Conservation (phyloP, 2,888 invertebrate genomes). For the Netelia melanura region DNA sequence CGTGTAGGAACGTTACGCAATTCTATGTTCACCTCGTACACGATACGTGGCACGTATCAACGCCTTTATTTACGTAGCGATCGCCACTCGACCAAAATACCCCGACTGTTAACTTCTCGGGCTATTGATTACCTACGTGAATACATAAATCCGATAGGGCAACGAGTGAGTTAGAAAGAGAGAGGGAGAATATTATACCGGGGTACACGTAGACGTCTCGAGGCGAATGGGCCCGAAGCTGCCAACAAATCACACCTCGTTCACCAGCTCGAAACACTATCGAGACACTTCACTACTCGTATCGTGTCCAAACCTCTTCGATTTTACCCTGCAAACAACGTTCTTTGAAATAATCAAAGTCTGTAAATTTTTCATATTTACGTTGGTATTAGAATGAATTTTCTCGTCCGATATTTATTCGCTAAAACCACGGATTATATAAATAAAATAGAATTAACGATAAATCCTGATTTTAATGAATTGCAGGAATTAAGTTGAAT, state of each 20-base stretch:
- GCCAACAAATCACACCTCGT: constrained; percentile 67
- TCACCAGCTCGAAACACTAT: constrained; percentile 25
- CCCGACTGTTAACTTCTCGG: constrained; percentile 74
- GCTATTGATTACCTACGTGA: constrained; percentile 78
- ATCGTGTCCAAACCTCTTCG: neutral
- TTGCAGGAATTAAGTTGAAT: too few relatives aligned
- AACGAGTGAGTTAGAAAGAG: constrained; percentile 14
- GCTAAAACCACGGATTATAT: too few relatives aligned
- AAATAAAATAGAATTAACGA: too few relatives aligned
- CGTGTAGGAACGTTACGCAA: constrained; percentile 53
- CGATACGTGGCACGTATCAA: constrained; percentile 28
- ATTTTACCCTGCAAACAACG: neutral
- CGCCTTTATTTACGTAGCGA: constrained; percentile 74
- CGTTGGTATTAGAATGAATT: too few relatives aligned
- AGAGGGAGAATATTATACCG: constrained; percentile 35
- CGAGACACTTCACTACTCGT: constrained; percentile 19
- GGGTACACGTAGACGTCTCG: constrained; percentile 32
- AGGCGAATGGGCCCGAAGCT: constrained; percentile 44
- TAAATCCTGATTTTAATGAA: too few relatives aligned
- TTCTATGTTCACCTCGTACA: constrained; percentile 34
- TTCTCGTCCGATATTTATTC: too few relatives aligned
- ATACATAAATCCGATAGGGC: constrained; percentile 78
- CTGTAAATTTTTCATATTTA: neutral
- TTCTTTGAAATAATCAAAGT: neutral
- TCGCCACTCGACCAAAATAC: constrained; percentile 77